These are phyloP conservation scores for Eumacrocentrus americanus DNA, from an alignment of 2,888 invertebrate species.

Conservation along the genomic window DNA sequence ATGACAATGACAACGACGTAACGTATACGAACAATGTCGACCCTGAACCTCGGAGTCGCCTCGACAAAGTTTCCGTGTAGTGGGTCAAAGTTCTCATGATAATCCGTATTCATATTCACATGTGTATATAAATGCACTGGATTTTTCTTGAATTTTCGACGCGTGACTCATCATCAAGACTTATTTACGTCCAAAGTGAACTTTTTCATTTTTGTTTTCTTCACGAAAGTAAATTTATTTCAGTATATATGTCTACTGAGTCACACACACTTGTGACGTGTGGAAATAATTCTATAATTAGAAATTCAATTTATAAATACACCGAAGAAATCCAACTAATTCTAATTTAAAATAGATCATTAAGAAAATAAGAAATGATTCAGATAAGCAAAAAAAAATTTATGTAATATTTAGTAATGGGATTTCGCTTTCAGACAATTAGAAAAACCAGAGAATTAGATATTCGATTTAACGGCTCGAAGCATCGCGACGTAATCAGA, in stretches of 20 bases:
- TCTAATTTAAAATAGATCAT: too few species aligned
- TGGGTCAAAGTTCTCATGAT: neutral
- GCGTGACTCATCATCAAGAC: neutral
- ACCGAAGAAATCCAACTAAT: too few species aligned
- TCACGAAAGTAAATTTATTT: neutral
- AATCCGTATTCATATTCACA: neutral
- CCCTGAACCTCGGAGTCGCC: neutral
- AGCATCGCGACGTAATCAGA: neutral
- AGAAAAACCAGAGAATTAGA: neutral
- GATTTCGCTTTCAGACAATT: neutral
- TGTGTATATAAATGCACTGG: neutral
- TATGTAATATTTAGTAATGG: too few species aligned
- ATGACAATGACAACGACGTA: too few species aligned
- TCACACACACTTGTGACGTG: neutral
- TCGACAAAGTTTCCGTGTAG: neutral
- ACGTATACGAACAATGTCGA: too few species aligned
- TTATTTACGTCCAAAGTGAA: too few species aligned
- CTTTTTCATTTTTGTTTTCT: neutral
- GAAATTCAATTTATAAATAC: too few species aligned
- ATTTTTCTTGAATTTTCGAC: neutral
- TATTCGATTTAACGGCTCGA: conserved; percentile 6
- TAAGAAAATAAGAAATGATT: too few species aligned
- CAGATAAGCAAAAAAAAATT: neutral
- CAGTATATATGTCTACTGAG: neutral
- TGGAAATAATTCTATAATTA: neutral